Base-by-base conservation (phyloP, 2,888 invertebrate genomes). In the Cinara cedri region DNA sequence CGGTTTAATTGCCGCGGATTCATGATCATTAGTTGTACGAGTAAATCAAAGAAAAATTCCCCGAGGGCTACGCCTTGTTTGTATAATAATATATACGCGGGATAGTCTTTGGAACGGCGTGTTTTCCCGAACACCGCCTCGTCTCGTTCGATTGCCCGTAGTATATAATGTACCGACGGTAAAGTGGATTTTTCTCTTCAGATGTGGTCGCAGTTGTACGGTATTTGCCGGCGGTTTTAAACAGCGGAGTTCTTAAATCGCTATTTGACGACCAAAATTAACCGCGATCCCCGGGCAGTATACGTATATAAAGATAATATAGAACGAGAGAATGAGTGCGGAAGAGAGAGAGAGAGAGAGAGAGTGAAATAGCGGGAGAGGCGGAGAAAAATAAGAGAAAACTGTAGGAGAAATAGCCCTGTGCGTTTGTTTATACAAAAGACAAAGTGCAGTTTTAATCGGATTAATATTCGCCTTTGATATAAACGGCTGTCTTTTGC, bases 31-130 rank as follows among this genome's bases (percentile, higher is more conserved):
- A 70, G 68, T 70, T 42, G 3, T 51, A 21, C 51, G 60, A 70
- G 78, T 78, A 78, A 78, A 78, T 78, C 78, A 78, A 78, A 78
- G 78, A 78, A 70, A 78, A 78, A 70, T 60, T 78, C 78, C 78
- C 78, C 21, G 49, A 70, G 78, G 78, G 78, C 49, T 19, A 70
- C 11, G 68, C 62, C 49, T 70, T 34, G 76, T 78, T 78, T 78
- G 60, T 49, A 57, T 42, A 60, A 19, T 63, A 46, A 51, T 54
- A 19, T 26, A 16, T 26, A 60, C 4, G 11, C 26, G 26, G n/a
- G 44, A 78, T 60, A 21, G 49, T 70, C 70, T 65, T 51, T 70
- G 70, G 76, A 11, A 65, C 44, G 65, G 65, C 16, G 26, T 55
- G 54, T 55, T 66, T 57, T 57, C 26, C 24, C 46, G 66, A 14